Conservation (phyloP, 1,140 invertebrate species). For the Hydropsyche tenuis region DNA sequence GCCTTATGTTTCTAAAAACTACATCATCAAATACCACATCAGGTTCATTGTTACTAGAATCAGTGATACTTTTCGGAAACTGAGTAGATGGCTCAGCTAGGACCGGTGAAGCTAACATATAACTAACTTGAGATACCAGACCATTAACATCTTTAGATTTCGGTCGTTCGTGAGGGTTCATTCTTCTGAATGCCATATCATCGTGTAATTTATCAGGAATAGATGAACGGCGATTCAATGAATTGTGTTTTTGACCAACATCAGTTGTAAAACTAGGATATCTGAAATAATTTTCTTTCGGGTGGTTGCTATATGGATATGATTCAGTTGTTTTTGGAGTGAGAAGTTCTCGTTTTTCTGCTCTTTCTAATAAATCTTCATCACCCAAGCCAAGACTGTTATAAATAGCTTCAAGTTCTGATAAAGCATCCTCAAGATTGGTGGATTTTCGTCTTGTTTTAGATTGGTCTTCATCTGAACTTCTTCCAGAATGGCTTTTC, state of each 20-base stretch:
- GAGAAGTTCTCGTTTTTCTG: conserved; percentile 76
- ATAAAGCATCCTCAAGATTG: conserved; percentile 85
- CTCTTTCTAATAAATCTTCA: conserved; percentile 79
- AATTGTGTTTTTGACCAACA: conserved; percentile 10
- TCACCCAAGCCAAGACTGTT: conserved; percentile 81
- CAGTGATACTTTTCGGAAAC: conserved; percentile 59
- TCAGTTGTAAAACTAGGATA: conserved; percentile 39
- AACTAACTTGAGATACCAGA: conserved; percentile 70
- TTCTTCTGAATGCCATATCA: conserved; percentile 80
- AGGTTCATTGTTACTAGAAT: conserved; percentile 68
- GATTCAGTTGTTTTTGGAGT: conserved; percentile 52
- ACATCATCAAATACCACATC: conserved; percentile 85
- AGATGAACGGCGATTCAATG: conserved; percentile 53
- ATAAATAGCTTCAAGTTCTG: conserved; percentile 89
- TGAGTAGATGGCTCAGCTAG: conserved; percentile 58
- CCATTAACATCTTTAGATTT: conserved; percentile 65
- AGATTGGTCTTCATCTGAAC: conserved; percentile 60
- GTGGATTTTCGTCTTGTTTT: conserved; percentile 67
- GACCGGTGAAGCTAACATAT: conserved; percentile 75
- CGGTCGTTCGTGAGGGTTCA: conserved; percentile 66
- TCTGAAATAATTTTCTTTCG: conserved; percentile 48
- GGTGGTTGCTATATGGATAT: conserved; percentile 34
- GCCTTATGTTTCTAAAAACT: conserved; percentile 78
- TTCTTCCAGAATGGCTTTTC: conserved; percentile 31
- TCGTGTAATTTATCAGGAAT: conserved; percentile 72